phyloP scores from a whole-genome alignment of 2,888 invertebrate genomes.

The Orgyia antiqua region DNA sequence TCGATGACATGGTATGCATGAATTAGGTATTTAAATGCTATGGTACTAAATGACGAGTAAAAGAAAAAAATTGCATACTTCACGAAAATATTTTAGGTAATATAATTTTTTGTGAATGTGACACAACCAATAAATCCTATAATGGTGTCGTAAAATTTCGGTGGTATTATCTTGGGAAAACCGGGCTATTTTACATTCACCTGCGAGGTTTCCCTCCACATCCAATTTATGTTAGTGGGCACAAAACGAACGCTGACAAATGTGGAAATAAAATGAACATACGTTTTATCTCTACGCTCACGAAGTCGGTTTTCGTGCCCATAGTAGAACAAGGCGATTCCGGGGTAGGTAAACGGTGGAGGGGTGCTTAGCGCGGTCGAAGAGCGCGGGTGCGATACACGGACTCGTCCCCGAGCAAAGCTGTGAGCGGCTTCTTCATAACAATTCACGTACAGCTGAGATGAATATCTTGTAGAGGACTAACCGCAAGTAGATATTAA shows the following conservation, averaged over 20 bases:
- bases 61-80: too few relatives aligned
- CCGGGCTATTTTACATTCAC: constrained; percentile 77
- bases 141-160: constrained; percentile 76
- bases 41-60: too few relatives aligned
- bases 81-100: constrained; percentile 56
- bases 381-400: constrained; percentile 23
- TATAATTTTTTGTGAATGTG: constrained; percentile 64
- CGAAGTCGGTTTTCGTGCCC: constrained; percentile 58
- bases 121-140: constrained; percentile 73
- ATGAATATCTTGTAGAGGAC: constrained; percentile 40
- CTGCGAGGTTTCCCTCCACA: constrained; percentile 74
- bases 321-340: constrained; percentile 29
- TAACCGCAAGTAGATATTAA: constrained; percentile 26
- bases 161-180: constrained; percentile 75
- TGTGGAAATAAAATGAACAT: constrained; percentile 77
- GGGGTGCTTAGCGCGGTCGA: constrained; percentile 10
- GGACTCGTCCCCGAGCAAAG: constrained; percentile 31
- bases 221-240: constrained; percentile 78
- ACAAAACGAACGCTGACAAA: constrained; percentile 78
- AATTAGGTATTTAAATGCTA: too few relatives aligned
- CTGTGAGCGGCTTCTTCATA: constrained; percentile 36
- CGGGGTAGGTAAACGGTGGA: constrained; percentile 19
- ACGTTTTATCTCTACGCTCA: constrained; percentile 72
- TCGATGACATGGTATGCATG: too few relatives aligned
- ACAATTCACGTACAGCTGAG: constrained; percentile 39